Base-by-base conservation (phyloP, 2,113 vertebrate species). In the Lethenteron reissneri region DNA sequence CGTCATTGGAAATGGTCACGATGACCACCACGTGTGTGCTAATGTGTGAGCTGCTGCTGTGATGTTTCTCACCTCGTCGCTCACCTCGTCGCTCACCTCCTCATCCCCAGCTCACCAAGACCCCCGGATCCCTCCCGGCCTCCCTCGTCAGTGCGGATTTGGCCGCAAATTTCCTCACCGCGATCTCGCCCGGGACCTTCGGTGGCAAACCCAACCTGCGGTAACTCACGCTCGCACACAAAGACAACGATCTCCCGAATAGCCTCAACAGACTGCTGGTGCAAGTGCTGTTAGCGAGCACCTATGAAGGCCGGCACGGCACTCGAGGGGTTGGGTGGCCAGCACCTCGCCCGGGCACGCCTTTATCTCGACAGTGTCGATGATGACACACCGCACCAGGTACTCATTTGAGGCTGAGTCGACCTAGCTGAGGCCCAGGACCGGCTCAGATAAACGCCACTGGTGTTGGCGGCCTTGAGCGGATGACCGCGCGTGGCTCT, bases 61-160 rank as follows among this genome's bases (percentile, higher is more conserved):
- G 41, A 41, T 41, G 41, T 41, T 41, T 41, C 41, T 41, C 41
- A 41, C 41, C 41, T 41, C 41, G 41, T 25, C 21, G 4, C 21
- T 21, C 21, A 21, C 21, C 21, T 21, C 21, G 21, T 4, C 21
- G 4, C 25, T 15, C 15, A 57, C 4, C 8, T 8, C 12, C 58
- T 11, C 15, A 11, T 17, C 57, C 3, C 1, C 79, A 99, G 94
- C 84, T 99, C 69, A 89, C 87, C 1, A 75, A 82, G 74, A 90
- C 94, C 73, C 94, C 94, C 0, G 87, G 83, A 72, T 85, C 83
- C 75, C 81, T 99, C 13, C 92, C 94, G 2, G 83, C 83, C 2
- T 82, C 89, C 70, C 80, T 99, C 80, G 83, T 95, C 74, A 97
- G 91, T 57, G 89, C 89, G 72, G 92, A 99, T 78, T 92, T 99